phyloP scores from a whole-genome alignment of 2,113 vertebrate species.

The Phrynocephalus versicolor region DNA sequence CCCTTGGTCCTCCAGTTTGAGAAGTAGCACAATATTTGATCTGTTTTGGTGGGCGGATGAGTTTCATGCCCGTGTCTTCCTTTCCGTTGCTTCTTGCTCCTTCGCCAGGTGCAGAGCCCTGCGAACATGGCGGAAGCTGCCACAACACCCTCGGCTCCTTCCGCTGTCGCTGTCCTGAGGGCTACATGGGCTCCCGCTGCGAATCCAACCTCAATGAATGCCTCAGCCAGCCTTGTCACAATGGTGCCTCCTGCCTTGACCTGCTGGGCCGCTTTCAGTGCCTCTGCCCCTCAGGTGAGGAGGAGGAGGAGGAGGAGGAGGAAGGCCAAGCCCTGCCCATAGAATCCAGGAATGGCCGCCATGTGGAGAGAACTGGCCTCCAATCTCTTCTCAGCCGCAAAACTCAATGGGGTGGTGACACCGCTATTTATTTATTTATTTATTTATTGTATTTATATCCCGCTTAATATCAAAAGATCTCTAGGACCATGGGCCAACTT shows the following conservation, averaged over 20 bases:
- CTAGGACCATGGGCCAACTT: no score
- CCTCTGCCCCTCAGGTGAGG: conserved; percentile 69
- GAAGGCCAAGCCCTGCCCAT: no score
- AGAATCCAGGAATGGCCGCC: no score
- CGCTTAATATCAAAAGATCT: no score
- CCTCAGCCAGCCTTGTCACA: conserved; percentile 69
- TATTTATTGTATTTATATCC: no score
- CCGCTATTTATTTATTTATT: no score
- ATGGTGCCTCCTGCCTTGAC: conserved; percentile 66
- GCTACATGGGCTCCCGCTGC: conserved; percentile 69
- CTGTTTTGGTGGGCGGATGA: no score
- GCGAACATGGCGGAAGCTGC: conserved; percentile 68
- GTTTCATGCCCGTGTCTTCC: no score
- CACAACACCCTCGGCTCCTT: conserved; percentile 71
- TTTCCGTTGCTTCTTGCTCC: not conserved
- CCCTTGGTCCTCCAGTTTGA: no score
- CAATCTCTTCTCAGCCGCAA: not conserved
- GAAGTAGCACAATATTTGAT: no score
- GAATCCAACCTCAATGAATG: conserved; percentile 66
- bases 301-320: no score
- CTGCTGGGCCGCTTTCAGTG: conserved; percentile 64
- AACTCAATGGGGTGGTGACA: no score
- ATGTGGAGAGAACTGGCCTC: not conserved
- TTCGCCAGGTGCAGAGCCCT: conserved; percentile 60
- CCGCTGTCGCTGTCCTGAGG: conserved; percentile 62